These are phyloP conservation scores for Nephotettix cincticeps DNA, from an alignment of 1,140 invertebrate genomes.

Conservation along the genomic window DNA sequence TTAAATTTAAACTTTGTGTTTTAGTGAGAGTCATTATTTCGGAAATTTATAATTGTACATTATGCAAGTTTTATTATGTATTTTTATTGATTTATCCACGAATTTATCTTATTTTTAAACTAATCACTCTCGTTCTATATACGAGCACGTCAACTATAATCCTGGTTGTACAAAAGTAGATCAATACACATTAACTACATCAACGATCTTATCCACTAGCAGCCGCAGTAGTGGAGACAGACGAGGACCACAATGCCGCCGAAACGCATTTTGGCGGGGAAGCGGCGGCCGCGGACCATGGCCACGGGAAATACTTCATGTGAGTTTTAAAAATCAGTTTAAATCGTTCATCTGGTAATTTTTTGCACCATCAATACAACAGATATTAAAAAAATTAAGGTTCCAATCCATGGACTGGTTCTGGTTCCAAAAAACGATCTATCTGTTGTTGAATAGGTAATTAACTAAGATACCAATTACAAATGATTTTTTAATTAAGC, in stretches of 20 bases:
- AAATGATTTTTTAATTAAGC: background rate
- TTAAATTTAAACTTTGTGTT: background rate
- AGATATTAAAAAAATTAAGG: background rate
- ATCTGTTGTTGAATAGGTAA: background rate
- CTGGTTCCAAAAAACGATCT: background rate
- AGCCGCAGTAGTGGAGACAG: slow-evolving; percentile 18
- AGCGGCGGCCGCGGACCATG: slow-evolving; percentile 28
- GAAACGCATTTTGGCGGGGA: slow-evolving; percentile 28
- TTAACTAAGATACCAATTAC: background rate
- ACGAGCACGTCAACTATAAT: no score
- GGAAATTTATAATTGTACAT: no score
- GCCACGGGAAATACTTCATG: slow-evolving; percentile 46
- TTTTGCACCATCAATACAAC: background rate
- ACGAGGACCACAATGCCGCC: slow-evolving; percentile 28
- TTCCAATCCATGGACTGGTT: background rate
- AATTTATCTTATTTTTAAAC: no score
- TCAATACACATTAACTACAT: no score
- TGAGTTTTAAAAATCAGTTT: slow-evolving; percentile 35
- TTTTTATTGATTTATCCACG: no score
- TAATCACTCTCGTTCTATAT: no score
- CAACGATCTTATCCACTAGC: no score
- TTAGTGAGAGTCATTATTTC: no score
- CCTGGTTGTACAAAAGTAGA: no score
- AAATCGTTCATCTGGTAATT: background rate
- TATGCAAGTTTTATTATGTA: no score